These are phyloP conservation scores for Euura saliciscinereae DNA, from an alignment of 1,140 invertebrate genomes.

Conservation along the genomic window DNA sequence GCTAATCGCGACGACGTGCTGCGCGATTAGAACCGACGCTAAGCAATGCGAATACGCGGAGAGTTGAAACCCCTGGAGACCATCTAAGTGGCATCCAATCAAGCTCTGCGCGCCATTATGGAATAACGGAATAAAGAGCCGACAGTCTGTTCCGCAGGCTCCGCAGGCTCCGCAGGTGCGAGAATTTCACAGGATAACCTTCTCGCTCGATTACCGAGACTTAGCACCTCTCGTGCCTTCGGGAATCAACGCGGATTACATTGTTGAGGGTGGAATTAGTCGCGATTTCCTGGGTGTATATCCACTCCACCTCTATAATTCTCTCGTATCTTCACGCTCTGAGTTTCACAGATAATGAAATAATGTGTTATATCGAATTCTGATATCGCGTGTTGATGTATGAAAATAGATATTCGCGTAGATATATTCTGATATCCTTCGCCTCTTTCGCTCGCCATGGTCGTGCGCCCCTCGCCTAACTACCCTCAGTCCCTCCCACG, in stretches of 20 bases:
- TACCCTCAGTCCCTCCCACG: slow-evolving; percentile 8
- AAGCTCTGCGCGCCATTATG: background rate
- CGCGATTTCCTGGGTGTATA: background rate
- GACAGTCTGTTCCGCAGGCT: background rate
- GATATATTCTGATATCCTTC: too few relatives aligned
- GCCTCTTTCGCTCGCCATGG: background rate
- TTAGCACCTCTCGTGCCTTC: background rate
- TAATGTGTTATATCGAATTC: too few relatives aligned
- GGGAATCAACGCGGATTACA: background rate
- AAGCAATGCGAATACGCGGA: too few relatives aligned
- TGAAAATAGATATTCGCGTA: too few relatives aligned
- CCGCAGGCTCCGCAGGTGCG: background rate
- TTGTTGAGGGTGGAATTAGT: background rate
- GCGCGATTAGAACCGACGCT: too few relatives aligned
- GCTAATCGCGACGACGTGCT: too few relatives aligned
- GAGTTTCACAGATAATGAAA: too few relatives aligned
- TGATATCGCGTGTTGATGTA: too few relatives aligned
- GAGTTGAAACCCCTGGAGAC: too few relatives aligned
- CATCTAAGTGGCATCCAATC: too few relatives aligned
- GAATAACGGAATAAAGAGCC: background rate
- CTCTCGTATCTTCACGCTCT: too few relatives aligned
- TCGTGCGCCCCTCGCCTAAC: slow-evolving; percentile 14
- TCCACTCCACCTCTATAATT: too few relatives aligned
- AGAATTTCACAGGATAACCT: background rate
- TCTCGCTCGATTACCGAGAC: background rate